Evolutionary conservation across 2,888 invertebrate species (phyloP).

Genomic region (Amblyteles armatorius): DNA sequence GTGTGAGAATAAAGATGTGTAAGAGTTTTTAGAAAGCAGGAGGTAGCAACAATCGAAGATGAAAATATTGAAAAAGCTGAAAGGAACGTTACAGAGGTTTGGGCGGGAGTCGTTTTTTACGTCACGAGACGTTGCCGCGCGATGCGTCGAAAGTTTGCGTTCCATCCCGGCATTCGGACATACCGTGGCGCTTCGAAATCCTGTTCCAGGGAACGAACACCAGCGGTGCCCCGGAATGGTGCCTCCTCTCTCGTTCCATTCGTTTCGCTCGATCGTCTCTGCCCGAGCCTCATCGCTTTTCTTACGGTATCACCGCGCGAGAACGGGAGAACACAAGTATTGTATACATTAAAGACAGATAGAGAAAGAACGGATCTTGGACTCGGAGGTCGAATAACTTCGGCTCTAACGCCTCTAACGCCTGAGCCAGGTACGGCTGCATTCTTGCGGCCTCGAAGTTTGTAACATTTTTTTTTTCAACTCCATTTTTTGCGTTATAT

Average conservation of each 20-base stretch:
- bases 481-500: background rate
- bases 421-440: slow-evolving; percentile 3
- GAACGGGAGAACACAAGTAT: slow-evolving; percentile 45
- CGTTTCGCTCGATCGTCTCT: slow-evolving; percentile 68
- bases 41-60: background rate
- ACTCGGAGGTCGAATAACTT: slow-evolving; percentile 45
- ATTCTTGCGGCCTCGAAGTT: background rate
- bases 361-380: slow-evolving; percentile 19
- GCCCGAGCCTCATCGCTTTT: slow-evolving; percentile 57
- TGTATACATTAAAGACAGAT: slow-evolving; percentile 20
- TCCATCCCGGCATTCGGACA: slow-evolving; percentile 41
- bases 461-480: slow-evolving; percentile 4
- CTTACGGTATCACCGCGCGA: slow-evolving; percentile 61
- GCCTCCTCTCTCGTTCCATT: slow-evolving; percentile 62
- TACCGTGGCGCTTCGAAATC: slow-evolving; percentile 57
- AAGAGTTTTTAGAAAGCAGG: background rate
- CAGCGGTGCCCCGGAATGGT: slow-evolving; percentile 50
- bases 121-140: background rate
- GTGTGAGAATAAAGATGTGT: background rate
- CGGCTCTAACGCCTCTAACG: slow-evolving; percentile 1
- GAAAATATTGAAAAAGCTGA: slow-evolving; percentile 14
- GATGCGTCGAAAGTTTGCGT: slow-evolving; percentile 51
- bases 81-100: background rate
- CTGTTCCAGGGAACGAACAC: slow-evolving; percentile 51
- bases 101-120: background rate